These are phyloP conservation scores for Lutjanus erythropterus DNA, from an alignment of 2,113 vertebrate genomes.

Conservation along the genomic window DNA sequence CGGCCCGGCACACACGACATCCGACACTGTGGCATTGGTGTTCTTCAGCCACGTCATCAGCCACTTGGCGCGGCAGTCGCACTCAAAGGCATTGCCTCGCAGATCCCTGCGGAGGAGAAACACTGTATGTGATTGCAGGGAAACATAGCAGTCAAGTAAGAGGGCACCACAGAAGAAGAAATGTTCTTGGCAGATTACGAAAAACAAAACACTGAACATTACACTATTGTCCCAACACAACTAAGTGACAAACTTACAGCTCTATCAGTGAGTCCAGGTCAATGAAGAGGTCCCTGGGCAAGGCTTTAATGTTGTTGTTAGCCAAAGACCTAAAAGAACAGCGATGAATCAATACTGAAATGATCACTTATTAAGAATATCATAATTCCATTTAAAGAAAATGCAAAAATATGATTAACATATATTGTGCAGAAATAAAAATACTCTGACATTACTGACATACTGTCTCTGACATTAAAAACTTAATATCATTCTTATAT, in stretches of 20 bases:
- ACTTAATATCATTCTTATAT: background rate
- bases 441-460: background rate
- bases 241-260: constrained; percentile 87
- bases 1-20: constrained; percentile 92
- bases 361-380: background rate
- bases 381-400: background rate
- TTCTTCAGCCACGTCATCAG: constrained; percentile 96
- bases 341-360: constrained; percentile 26
- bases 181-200: too few relatives aligned
- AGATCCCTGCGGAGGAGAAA: constrained; percentile 88
- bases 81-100: constrained; percentile 96
- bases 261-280: constrained; percentile 97
- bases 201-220: background rate
- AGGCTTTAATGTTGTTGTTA: constrained; percentile 94
- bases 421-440: background rate
- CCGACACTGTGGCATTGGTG: constrained; percentile 97
- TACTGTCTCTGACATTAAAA: background rate
- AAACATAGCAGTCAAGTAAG: background rate
- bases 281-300: constrained; percentile 94
- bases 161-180: background rate
- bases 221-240: background rate
- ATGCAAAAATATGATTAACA: background rate
- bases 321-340: constrained; percentile 92
- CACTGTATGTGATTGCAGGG: constrained; percentile 1
- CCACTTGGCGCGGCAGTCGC: constrained; percentile 98